phyloP scores from a whole-genome alignment of 2,797 vertebrate genomes.

The Tokudaia muenninki region DNA sequence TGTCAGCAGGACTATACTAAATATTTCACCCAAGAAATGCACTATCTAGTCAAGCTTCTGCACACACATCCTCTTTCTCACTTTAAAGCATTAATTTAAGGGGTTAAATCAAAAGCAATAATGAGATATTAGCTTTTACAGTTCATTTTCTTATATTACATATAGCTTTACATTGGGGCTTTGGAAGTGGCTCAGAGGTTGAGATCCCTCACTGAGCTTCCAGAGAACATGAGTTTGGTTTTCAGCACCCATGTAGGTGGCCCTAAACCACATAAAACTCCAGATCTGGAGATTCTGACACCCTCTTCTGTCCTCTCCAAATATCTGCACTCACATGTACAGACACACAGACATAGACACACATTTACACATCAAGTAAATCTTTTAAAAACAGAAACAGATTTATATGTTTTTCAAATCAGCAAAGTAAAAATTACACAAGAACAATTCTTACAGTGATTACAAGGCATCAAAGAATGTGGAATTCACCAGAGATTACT shows the following conservation, averaged over 20 bases:
- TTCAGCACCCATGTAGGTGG: neutral
- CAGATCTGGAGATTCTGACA: neutral
- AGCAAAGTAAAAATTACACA: slow-evolving; percentile 38
- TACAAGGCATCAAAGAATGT: neutral
- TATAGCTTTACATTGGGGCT: neutral
- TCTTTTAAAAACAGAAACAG: neutral
- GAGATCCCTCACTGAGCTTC: neutral
- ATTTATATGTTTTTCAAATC: slow-evolving; percentile 7
- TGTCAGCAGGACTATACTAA: neutral
- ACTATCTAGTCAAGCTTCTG: neutral
- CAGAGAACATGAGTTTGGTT: neutral
- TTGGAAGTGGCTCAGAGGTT: neutral
- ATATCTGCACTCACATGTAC: neutral
- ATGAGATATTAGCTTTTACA: neutral
- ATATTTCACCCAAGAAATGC: neutral
- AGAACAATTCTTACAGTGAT: slow-evolving; percentile 21
- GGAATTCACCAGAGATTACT: neutral
- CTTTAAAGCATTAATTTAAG: neutral
- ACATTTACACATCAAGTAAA: neutral
- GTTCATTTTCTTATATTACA: slow-evolving; percentile 46
- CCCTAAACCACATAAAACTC: neutral
- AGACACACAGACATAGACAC: neutral
- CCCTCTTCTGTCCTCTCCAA: neutral
- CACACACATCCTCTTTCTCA: neutral
- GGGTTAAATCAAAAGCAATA: neutral